These are phyloP conservation scores for Cheilosia pagana DNA, from an alignment of 2,888 invertebrate genomes.

Conservation along the genomic window DNA sequence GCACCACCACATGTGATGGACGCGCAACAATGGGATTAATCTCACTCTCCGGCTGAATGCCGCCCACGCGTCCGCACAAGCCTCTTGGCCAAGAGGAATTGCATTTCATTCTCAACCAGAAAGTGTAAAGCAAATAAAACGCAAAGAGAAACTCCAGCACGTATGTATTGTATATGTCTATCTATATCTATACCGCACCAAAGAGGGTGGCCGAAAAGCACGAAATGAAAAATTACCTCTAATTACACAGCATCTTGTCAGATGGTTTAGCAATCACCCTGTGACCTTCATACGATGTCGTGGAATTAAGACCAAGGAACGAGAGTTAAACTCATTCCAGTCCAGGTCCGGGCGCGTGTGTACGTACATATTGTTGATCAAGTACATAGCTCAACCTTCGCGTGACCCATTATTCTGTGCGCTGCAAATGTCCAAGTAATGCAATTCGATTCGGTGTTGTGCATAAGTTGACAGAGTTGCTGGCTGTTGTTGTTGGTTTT, in stretches of 20 bases:
- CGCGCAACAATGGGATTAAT: slow-evolving; percentile 24
- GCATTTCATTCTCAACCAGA: slow-evolving; percentile 5
- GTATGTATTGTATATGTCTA: not conserved
- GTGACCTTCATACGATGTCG: slow-evolving; percentile 20
- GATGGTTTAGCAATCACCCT: slow-evolving; percentile 43
- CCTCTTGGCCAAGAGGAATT: slow-evolving; percentile 31
- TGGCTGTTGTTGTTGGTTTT: slow-evolving; percentile 26
- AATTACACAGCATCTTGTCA: slow-evolving; percentile 49
- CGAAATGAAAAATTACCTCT: slow-evolving; percentile 42
- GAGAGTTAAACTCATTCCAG: not conserved
- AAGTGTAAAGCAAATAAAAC: slow-evolving; percentile 43
- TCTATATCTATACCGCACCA: not conserved
- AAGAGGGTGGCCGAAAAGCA: slow-evolving; percentile 23
- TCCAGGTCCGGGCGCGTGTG: not conserved
- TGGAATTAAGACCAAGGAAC: slow-evolving; percentile 4
- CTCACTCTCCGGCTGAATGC: slow-evolving; percentile 20
- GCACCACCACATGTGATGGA: slow-evolving; percentile 11
- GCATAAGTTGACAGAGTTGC: slow-evolving; percentile 42
- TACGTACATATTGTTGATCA: slow-evolving; percentile 25
- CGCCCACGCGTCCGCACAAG: slow-evolving; percentile 32
- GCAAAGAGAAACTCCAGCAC: slow-evolving; percentile 1
- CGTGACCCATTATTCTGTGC: slow-evolving; percentile 49
- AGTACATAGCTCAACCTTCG: slow-evolving; percentile 40
- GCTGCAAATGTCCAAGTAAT: slow-evolving; percentile 28
- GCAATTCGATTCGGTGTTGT: slow-evolving; percentile 40